Conservation (phyloP, 1,140 invertebrate species). For the Fopius arisanus region DNA sequence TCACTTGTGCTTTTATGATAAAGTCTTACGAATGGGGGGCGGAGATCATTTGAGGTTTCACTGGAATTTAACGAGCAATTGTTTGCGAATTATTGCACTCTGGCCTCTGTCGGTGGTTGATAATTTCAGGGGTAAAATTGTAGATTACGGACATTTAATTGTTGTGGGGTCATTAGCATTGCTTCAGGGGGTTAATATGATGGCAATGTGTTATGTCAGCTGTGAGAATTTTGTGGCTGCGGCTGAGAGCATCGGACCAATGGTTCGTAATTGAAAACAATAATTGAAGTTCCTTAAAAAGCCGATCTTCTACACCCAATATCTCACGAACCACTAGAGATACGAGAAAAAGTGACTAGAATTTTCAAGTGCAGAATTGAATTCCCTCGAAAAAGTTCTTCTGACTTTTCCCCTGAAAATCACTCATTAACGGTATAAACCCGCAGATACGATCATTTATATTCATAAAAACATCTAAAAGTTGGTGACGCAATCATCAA, state of each 20-base stretch:
- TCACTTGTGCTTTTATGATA: background rate
- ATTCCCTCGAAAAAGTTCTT: too few relatives aligned
- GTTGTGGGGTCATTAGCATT: background rate
- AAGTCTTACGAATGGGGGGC: background rate
- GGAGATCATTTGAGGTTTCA: background rate
- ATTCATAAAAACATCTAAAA: too few relatives aligned
- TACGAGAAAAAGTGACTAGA: too few relatives aligned
- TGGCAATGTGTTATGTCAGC: constrained; percentile 4
- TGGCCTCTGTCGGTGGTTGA: background rate
- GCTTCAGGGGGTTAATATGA: constrained; percentile 10
- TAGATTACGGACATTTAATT: constrained; percentile 14
- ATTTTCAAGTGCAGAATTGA: too few relatives aligned
- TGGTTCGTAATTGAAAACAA: constrained; percentile 22
- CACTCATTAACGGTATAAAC: too few relatives aligned
- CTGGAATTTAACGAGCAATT: constrained; percentile 3
- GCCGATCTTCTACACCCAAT: too few relatives aligned
- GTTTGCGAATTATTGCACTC: background rate
- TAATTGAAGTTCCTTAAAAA: too few relatives aligned
- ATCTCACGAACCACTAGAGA: too few relatives aligned
- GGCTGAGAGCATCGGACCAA: constrained; percentile 31
- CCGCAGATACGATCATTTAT: too few relatives aligned
- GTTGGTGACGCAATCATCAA: too few relatives aligned
- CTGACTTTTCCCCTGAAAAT: too few relatives aligned
- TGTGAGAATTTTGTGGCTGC: constrained; percentile 24
- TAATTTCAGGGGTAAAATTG: background rate